Base-by-base conservation (phyloP, 1,140 invertebrate genomes). In the Hermetia illucens region DNA sequence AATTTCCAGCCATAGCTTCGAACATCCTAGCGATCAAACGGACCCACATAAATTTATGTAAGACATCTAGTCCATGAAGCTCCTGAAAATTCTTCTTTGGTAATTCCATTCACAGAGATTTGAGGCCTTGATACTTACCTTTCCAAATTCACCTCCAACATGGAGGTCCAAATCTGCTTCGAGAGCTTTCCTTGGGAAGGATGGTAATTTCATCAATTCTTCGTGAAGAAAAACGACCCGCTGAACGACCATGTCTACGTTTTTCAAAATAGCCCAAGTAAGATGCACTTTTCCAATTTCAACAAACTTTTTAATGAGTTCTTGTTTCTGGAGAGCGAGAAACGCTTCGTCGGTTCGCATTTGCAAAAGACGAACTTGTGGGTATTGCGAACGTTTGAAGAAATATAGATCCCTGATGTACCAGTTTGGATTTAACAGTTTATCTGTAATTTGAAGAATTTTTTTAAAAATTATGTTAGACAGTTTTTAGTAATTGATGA, bases 41-140 rank as follows among this genome's bases (percentile, higher is more conserved):
- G 2, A 94, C 87, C 95, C 95, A 99, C 75, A 92, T 91, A 53
- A 95, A 94, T 63, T 98, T 98, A 61, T 99, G 94, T 42, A 98
- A 68, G 1, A 95, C 87, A 62, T 98, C 95, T 41, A 98, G 64
- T 2, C 90, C 89, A 33, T 93, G 73, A 22, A 98, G 65, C 55
- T 95, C 89, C 77, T 83, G 45, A 43, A 43, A 22, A 10, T 9
- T 5, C 20, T 17, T 34, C 4, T 34, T 19, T n/a, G n/a, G n/a
- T n/a, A n/a, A n/a, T n/a, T n/a, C n/a, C n/a, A n/a, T 16, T 34
- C 15, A 34, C 10, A 36, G 3, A 22, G n/a, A n/a, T n/a, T 37
- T 21, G 16, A 13, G 17, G 18, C 5, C 20, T 2, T 24, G 10
- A 39, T 10, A 15, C 27, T 15, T 64, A 82, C 80, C 57, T 87